These are phyloP conservation scores for Drosophila anceps DNA, from an alignment of 2,888 invertebrate genomes.

Conservation along the genomic window DNA sequence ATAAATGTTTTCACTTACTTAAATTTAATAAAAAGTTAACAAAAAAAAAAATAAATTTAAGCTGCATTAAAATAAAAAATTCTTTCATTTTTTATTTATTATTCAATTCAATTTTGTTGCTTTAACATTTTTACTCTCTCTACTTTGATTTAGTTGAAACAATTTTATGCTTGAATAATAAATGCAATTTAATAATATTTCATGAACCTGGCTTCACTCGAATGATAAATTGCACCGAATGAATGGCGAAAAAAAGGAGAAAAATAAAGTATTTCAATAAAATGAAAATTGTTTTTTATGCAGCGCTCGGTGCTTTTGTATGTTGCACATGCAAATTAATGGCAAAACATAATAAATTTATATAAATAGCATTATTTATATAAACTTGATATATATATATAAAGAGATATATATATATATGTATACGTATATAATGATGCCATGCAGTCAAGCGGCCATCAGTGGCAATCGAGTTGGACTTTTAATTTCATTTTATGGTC, in stretches of 20 bases:
- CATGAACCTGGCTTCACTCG: background rate
- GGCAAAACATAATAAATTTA: slow-evolving; percentile 2
- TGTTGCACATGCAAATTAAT: slow-evolving; percentile 26
- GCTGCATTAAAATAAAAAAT: background rate
- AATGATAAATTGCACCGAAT: slow-evolving; percentile 3
- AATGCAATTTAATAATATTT: slow-evolving; percentile 6
- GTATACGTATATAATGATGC: background rate
- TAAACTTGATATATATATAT: background rate
- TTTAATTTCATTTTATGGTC: slow-evolving; percentile 47
- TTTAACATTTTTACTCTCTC: background rate
- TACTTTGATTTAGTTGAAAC: slow-evolving; percentile 8
- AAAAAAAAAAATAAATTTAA: background rate
- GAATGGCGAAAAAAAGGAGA: background rate
- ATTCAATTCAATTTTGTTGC: background rate
- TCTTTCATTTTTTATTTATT: background rate
- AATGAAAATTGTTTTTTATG: slow-evolving; percentile 16
- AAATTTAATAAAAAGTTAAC: background rate
- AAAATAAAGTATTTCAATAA: slow-evolving; percentile 18
- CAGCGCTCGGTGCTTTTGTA: background rate
- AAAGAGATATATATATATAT: background rate
- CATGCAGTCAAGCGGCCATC: slow-evolving; percentile 18
- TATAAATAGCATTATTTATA: slow-evolving; percentile 33
- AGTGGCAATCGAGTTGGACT: slow-evolving; percentile 31
- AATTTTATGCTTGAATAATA: slow-evolving; percentile 15
- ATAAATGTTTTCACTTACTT: background rate